phyloP scores from a whole-genome alignment of 1,140 invertebrate genomes.

The Eriocheir sinensis region DNA sequence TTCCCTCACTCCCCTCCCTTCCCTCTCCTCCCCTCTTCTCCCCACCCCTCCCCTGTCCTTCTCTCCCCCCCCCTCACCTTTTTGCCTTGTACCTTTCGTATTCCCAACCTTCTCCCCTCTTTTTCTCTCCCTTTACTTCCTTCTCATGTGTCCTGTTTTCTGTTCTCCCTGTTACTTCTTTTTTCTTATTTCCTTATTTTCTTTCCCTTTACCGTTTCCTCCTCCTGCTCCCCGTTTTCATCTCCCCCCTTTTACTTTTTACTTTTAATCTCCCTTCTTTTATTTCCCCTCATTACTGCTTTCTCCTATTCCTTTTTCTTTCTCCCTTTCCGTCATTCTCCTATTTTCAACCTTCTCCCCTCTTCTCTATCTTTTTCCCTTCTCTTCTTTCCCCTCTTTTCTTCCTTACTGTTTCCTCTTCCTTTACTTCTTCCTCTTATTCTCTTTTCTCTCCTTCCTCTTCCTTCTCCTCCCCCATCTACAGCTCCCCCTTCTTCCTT shows the following conservation, averaged over 20 bases:
- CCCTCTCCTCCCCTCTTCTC: background rate
- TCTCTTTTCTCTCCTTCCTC: background rate
- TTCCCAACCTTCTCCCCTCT: background rate
- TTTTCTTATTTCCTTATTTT: background rate
- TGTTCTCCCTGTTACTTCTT: background rate
- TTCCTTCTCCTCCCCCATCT: background rate
- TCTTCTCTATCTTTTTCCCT: background rate
- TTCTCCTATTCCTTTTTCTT: background rate
- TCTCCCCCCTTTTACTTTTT: background rate
- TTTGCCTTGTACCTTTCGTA: background rate
- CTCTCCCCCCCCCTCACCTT: background rate
- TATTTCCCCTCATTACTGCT: background rate
- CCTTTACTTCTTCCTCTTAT: background rate
- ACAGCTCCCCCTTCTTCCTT: background rate
- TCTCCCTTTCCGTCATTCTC: too few relatives aligned
- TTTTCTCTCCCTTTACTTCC: background rate
- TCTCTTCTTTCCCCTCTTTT: constrained; percentile 8
- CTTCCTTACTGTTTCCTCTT: background rate
- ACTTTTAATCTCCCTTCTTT: background rate
- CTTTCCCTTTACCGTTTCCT: background rate
- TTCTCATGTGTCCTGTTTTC: background rate
- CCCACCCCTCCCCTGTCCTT: background rate
- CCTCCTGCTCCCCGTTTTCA: background rate
- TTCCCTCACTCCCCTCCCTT: too few relatives aligned
- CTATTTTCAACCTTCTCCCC: background rate